Evolutionary conservation across 2,797 vertebrate species (phyloP).

Genomic region (Myoxocephalus aenaeus): DNA sequence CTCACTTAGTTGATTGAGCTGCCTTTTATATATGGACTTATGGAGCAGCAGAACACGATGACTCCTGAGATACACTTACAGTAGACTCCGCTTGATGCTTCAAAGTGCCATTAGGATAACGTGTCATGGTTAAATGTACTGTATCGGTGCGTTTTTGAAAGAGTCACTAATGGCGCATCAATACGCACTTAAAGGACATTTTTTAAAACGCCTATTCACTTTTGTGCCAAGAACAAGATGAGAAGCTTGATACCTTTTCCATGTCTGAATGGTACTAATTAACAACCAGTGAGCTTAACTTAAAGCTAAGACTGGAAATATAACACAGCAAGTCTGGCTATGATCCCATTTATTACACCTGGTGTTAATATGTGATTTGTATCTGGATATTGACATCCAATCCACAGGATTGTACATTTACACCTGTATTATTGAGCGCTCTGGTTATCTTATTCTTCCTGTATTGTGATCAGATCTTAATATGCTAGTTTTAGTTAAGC

Average conservation of each 20-base stretch:
- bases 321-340: background rate
- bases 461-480: background rate
- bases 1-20: slow-evolving; percentile 29
- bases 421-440: background rate
- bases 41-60: slow-evolving; percentile 8
- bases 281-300: slow-evolving; percentile 10
- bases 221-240: slow-evolving; percentile 8
- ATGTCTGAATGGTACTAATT: background rate
- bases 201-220: background rate
- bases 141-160: background rate
- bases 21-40: slow-evolving; percentile 24
- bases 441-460: background rate
- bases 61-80: slow-evolving; percentile 4
- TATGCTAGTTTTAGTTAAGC: background rate
- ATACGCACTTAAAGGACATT: background rate
- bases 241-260: slow-evolving; percentile 1
- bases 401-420: background rate
- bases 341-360: background rate
- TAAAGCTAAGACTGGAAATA: background rate
- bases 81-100: background rate
- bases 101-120: slow-evolving; percentile 4
- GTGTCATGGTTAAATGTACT: background rate
- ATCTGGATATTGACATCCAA: background rate
- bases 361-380: background rate
- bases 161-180: background rate